Evolutionary conservation across 2,797 vertebrate genomes (phyloP), one percentile per base, ranked within the genome.

Genomic region (Leptoclinus maculatus): DNA sequence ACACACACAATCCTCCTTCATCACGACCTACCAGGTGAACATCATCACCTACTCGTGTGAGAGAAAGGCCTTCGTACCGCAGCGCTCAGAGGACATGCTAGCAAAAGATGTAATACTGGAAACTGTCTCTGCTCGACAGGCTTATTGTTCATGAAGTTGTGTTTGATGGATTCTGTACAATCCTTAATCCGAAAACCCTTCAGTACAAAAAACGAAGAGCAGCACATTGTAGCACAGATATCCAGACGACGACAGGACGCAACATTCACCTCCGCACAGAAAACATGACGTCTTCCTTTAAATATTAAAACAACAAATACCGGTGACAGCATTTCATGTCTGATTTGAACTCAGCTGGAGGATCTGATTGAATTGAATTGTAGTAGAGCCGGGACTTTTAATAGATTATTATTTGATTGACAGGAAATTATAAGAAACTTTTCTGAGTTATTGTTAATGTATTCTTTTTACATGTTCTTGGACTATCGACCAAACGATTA

Each of bases 161-260:
- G 51, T 87, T 85, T 66, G 71, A 86, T 72, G 79, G 59, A 67
- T 67, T 47, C 79, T 65, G 9, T 89, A 90, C 90, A 91, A 60
- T 73, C 78, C 75, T 79, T 54, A 23, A 84, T 83, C 68, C 70
- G 71, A 78, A 27, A 66, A 80, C 74, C 71, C 66, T 85, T 80
- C 1, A 84, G 84, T 85, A 80, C 73, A 86, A 92, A 85, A 91
- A 91, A 88, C 47, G 29, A 83, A 72, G 73, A 91, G 82, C 79
- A 84, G 89, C 87, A 91, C 85, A 58, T 78, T 36, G 73, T 70
- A 57, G 85, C 71, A 83, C 83, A 84, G 51, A 80, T 51, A 78
- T 67, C 76, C 59, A 83, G 84, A 85, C 80, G 80, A 43, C 78
- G 83, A 90, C 83, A 12, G 71, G 78, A 84, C 86, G 47, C 41